These are phyloP conservation scores for Dromiciops gliroides DNA, from an alignment of 2,113 vertebrate species.

Conservation along the genomic window DNA sequence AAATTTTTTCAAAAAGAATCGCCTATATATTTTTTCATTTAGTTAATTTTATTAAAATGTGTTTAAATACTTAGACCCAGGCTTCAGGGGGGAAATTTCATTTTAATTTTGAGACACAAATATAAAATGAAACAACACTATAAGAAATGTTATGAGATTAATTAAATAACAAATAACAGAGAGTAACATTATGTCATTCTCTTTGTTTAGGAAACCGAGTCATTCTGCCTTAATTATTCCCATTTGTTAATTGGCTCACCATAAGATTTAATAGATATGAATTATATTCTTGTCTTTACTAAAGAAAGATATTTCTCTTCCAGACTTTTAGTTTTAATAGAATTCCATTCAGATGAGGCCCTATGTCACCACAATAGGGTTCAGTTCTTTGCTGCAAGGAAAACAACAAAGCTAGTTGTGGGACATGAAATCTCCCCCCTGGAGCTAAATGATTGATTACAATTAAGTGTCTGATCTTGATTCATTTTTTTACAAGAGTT, in stretches of 20 bases:
- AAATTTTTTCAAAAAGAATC: conserved; percentile 62
- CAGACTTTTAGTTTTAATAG: conserved; percentile 64
- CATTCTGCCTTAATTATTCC: conserved; percentile 79
- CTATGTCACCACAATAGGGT: conserved; percentile 12
- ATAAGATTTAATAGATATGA: conserved; percentile 65
- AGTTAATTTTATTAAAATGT: conserved; percentile 79
- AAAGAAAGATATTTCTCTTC: conserved; percentile 64
- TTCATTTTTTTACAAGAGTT: conserved; percentile 12
- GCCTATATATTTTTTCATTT: conserved; percentile 72
- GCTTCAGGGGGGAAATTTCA: conserved; percentile 40
- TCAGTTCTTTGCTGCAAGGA: conserved; percentile 47
- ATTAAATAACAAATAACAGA: conserved; percentile 10
- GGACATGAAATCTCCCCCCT: conserved; percentile 39
- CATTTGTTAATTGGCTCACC: conserved; percentile 81
- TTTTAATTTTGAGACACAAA: conserved; percentile 66
- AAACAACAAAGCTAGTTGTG: background rate
- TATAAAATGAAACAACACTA: conserved; percentile 44
- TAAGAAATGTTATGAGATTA: conserved; percentile 19
- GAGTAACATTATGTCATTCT: conserved; percentile 46
- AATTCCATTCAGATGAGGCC: conserved; percentile 57
- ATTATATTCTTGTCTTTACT: conserved; percentile 65
- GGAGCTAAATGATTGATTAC: conserved; percentile 40
- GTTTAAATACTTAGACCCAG: conserved; percentile 63
- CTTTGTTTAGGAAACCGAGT: conserved; percentile 80
- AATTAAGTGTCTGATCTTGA: conserved; percentile 21